These are phyloP conservation scores for Polyommatus icarus DNA, from an alignment of 2,888 invertebrate genomes.

Conservation along the genomic window DNA sequence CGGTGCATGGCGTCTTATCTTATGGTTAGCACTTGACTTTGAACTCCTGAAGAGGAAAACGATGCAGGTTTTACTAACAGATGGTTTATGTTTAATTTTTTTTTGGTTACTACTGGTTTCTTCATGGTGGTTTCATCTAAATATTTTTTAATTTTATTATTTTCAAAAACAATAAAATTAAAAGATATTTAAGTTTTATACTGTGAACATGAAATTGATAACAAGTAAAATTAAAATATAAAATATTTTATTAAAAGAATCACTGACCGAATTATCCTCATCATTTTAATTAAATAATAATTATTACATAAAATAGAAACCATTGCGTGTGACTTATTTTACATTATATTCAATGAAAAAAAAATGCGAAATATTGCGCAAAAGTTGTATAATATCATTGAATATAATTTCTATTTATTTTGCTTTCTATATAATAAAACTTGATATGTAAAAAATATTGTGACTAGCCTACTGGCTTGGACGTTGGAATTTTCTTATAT, in stretches of 20 bases:
- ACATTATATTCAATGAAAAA: slow-evolving; percentile 6
- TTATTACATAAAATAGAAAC: slow-evolving; percentile 15
- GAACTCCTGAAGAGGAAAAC: too few species aligned
- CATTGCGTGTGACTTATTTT: neutral
- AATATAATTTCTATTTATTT: neutral
- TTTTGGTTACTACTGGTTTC: too few species aligned
- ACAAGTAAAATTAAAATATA: neutral
- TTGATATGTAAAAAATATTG: neutral
- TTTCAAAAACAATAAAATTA: too few species aligned
- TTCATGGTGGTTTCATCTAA: too few species aligned
- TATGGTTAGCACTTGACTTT: too few species aligned
- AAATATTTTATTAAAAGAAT: neutral
- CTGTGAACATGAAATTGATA: neutral
- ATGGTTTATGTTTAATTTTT: too few species aligned
- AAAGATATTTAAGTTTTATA: neutral
- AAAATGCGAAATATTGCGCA: neutral
- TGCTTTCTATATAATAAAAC: neutral
- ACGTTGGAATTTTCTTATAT: too few species aligned
- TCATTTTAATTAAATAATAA: neutral
- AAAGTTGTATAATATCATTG: neutral
- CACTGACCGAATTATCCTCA: slow-evolving; percentile 8
- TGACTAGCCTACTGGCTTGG: neutral
- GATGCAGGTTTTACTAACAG: too few species aligned
- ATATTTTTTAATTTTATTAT: too few species aligned
- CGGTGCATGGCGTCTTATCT: too few species aligned